phyloP scores from a whole-genome alignment of 2,888 invertebrate genomes.

The Neoaliturus tenellus region DNA sequence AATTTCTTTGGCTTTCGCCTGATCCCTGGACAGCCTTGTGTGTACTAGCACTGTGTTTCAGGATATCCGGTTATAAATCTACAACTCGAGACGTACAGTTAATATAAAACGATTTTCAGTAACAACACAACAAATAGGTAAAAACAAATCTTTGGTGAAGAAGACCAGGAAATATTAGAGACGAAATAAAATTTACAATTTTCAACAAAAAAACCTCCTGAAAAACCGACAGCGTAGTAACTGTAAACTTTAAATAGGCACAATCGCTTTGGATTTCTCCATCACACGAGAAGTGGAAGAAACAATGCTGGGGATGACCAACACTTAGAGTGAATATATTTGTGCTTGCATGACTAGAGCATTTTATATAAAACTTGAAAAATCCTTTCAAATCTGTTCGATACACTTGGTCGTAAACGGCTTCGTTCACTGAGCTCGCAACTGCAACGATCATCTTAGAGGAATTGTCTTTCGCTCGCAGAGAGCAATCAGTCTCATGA shows the following conservation, averaged over 20 bases:
- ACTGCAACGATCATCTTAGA: conserved; percentile 18
- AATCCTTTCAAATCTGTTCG: conserved; percentile 45
- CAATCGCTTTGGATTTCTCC: conserved; percentile 55
- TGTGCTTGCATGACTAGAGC: conserved; percentile 54
- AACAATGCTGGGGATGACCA: conserved; percentile 54
- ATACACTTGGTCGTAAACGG: conserved; percentile 25
- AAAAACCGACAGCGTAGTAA: conserved; percentile 34
- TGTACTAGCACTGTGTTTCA: conserved; percentile 52
- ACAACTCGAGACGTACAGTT: conserved; percentile 34
- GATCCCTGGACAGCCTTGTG: conserved; percentile 59
- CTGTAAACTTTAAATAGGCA: conserved; percentile 53
- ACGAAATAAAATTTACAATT: neutral
- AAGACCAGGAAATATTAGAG: neutral
- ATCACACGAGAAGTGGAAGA: conserved; percentile 55
- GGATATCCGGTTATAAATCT: conserved; percentile 27
- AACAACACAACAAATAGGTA: conserved; percentile 47
- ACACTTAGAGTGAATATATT: conserved; percentile 51
- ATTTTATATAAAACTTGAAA: conserved; percentile 47
- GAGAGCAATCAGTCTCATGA: conserved; percentile 55
- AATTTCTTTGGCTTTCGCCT: conserved; percentile 62
- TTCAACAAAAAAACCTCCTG: conserved; percentile 34
- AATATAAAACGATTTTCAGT: conserved; percentile 20
- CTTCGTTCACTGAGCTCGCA: conserved; percentile 42
- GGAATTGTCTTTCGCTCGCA: conserved; percentile 53
- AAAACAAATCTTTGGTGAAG: conserved; percentile 40